Evolutionary conservation across 1,140 invertebrate species (phyloP).

Genomic region (Pseudomyrmex sp.): DNA sequence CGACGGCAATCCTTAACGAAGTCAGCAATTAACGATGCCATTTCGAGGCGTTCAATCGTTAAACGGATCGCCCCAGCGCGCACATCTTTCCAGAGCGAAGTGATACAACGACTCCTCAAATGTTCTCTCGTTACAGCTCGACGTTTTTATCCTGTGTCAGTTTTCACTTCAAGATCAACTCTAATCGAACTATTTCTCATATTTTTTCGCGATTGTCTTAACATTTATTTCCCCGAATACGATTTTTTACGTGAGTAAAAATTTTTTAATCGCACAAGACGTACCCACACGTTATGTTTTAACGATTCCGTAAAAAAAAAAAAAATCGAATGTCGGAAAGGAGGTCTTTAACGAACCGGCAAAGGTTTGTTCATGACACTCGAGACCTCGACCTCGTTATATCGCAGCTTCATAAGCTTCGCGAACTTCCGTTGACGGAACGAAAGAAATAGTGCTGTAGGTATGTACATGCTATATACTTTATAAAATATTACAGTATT

Average conservation of each 20-base stretch:
- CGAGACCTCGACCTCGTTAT: slow-evolving; percentile 18
- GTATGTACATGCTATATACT: neutral
- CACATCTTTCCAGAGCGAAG: slow-evolving; percentile 1
- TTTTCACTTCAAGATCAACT: neutral
- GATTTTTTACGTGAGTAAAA: neutral
- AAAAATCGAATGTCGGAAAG: slow-evolving; percentile 5
- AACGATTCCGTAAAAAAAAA: neutral
- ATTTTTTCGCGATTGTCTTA: slow-evolving; percentile 5
- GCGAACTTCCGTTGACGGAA: neutral
- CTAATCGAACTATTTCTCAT: neutral
- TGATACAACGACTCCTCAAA: neutral
- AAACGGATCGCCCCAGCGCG: slow-evolving; percentile 27
- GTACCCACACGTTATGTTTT: neutral
- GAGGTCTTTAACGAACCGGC: slow-evolving; percentile 25
- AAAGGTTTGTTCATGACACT: slow-evolving; percentile 36
- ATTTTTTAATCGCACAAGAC: neutral
- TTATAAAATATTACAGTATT: too few relatives aligned
- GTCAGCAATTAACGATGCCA: slow-evolving; percentile 43
- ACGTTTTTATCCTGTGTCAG: neutral
- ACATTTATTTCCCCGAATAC: neutral
- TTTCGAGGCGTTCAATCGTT: slow-evolving; percentile 50
- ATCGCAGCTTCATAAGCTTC: neutral
- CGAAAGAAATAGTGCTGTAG: slow-evolving; percentile 7
- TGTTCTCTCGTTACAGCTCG: slow-evolving; percentile 11
- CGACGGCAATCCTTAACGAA: slow-evolving; percentile 31